Evolutionary conservation across 2,113 vertebrate genomes (phyloP).

Genomic region (Gobio gobio): DNA sequence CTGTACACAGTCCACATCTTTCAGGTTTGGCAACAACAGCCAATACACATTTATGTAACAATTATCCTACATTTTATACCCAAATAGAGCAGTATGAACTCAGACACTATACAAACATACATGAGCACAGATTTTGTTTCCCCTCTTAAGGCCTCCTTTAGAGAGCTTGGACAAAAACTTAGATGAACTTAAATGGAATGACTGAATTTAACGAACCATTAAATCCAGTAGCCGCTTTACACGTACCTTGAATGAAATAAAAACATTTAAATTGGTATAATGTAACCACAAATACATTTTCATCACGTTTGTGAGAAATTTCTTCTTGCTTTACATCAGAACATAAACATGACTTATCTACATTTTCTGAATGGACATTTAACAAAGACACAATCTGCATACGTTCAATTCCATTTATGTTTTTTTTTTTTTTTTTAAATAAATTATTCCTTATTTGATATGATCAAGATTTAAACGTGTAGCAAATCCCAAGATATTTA

Average conservation of each 20-base stretch:
- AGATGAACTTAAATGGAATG: slow-evolving; percentile 39
- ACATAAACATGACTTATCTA: slow-evolving; percentile 16
- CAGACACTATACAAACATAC: slow-evolving; percentile 70
- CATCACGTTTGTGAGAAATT: not conserved
- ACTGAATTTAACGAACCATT: not conserved
- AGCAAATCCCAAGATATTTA: slow-evolving; percentile 16
- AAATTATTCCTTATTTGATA: slow-evolving; percentile 24
- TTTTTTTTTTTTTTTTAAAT: not conserved
- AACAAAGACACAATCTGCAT: not conserved
- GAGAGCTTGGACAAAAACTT: slow-evolving; percentile 45
- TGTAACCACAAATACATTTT: slow-evolving; percentile 8
- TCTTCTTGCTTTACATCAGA: not conserved
- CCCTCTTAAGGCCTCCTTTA: slow-evolving; percentile 48
- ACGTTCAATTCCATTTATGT: not conserved
- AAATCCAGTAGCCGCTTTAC: not conserved
- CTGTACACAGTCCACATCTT: slow-evolving; percentile 73
- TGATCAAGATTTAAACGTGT: not conserved
- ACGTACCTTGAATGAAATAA: not conserved
- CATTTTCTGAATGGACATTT: slow-evolving; percentile 5
- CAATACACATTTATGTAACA: slow-evolving; percentile 66
- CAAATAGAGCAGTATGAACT: slow-evolving; percentile 68
- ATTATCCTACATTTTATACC: slow-evolving; percentile 69
- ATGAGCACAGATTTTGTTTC: slow-evolving; percentile 61
- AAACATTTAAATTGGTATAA: not conserved
- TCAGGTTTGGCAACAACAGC: slow-evolving; percentile 60